Base-by-base conservation (phyloP, 2,888 invertebrate genomes). In the Andrena trimmerana region DNA sequence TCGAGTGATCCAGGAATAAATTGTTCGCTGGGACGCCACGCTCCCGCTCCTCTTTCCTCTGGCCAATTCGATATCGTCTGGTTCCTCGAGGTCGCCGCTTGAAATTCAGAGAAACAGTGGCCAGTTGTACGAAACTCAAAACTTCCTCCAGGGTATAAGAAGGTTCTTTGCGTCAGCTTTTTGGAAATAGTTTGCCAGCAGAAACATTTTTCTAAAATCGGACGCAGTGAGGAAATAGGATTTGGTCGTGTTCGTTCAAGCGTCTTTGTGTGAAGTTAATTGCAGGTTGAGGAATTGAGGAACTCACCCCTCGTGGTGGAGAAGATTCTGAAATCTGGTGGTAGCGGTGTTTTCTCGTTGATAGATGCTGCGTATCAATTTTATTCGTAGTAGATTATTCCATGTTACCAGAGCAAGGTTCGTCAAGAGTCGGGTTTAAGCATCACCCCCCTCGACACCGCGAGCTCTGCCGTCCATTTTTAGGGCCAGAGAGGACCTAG, bases 1-100 rank as follows among this genome's bases (percentile, higher is more conserved):
- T 60, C 73, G 66, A 60, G 0, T 31, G 24, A 36, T 36, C 50
- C 48, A 10, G n/a, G 7, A 63, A 69, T 33, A 27, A 62, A 75
- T 62, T 31, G 60, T 62, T 73, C 42, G 13, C 7, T 10, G 73
- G 31, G 0, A 62, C 31, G 48, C 60, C 27, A 54, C 62, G 52
- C 33, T 54, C 27, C 10, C 27, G 48, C 52, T 69, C 29, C 63
- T 36, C 27, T 65, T 27, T 7, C 27, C 29, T 16, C 10, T 8
- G 10, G 62, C n/a, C 62, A 60, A n/a, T 36, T 24, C 29, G 33
- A 29, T 31, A 57, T 57, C 57, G 24, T 13, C 24, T 27, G 57
- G 13, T 4, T 13, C 2, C 24, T 24, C 24, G 57, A 24, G 57
- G 27, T 57, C 57, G 24, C 52, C 33, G 33, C 52, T 68, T 54